Base-by-base conservation (phyloP, 2,797 vertebrate species). In the Arnoldichthys spilopterus region DNA sequence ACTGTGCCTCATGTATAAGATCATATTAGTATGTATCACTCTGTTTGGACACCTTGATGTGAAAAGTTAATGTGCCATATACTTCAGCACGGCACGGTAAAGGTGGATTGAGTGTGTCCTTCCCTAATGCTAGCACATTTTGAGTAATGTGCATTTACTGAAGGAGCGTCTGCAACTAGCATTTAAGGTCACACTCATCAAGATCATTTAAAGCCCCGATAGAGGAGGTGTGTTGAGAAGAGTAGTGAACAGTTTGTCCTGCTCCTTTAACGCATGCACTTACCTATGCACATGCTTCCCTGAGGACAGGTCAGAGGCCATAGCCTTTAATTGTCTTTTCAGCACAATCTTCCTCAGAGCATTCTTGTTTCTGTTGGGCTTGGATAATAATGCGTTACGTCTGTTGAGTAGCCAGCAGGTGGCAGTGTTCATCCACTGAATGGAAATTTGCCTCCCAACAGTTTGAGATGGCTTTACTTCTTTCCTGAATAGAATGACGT, bases 391-490 rank as follows among this genome's bases (percentile, higher is more conserved):
- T 7, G 16, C 9, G 40, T 15, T 40, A 13, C 5, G 4, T 1
- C 11, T 59, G 30, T 22, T 66, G 37, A 74, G 47, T 12, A 30
- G 8, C 59, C 87, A 67, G n/a, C 37, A 78, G 87, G 78, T 78
- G 87, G 83, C 84, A 86, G 66, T 86, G 63, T 86, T 86, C 20
- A 20, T 78, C 78, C 76, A 76, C 26, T 54, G 26, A 75, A 47
- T 20, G 28, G 9, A 15, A 7, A 7, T 12, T 58, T 20, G 37
- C 8, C 18, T 32, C 40, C 30, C 18, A 26, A 32, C 28, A 43
- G 58, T 67, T 24, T 34, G 8, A 2, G 15, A 47, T 71, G 51
- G 81, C 64, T 81, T 78, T 54, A 66, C 78, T 43, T 47, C 73
- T 28, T 34, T 40, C 37, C 26, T 47, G 26, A 73, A 81, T 74